Base-by-base conservation (phyloP, 2,888 invertebrate species). In the Dicranocentrus wangi region DNA sequence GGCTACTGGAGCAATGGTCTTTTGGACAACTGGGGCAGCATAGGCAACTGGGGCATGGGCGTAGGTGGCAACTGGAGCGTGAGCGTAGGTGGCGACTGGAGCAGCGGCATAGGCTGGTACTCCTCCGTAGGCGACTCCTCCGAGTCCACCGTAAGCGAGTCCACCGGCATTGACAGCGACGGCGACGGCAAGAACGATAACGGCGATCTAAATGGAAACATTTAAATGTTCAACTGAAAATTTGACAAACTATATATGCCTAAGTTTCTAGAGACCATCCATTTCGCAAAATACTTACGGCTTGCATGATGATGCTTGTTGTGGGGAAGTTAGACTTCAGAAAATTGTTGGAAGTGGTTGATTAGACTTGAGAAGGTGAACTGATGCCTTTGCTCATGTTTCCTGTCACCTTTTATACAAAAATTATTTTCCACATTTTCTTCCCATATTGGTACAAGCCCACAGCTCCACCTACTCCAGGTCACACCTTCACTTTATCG, bases 241-340 rank as follows among this genome's bases (percentile, higher is more conserved):
- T n/a, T n/a, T n/a, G n/a, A n/a, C n/a, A n/a, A n/a, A n/a, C n/a
- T n/a, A n/a, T n/a, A n/a, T n/a, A n/a, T n/a, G n/a, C n/a, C n/a
- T n/a, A n/a, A 21, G 21, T 17, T 21, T 53, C 21, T 3, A 53
- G 1, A 1, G 23, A 53, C 2, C 1, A 2, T 58, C 3, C 5
- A 58, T 55, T 23, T 19, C 17, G 21, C 2, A 8, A 7, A 13
- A 10, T 21, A 58, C 58, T 58, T 58, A 75, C 19, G 47, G 68
- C 28, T 68, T 76, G 68, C 76, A 76, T 75, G 75, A 21, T 76
- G 76, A 77, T 77, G 60, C 17, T 77, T 32, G 32, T 68, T 68
- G 61, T 42, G 28, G 69, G 69, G 60, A 77, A 77, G 76, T 77
- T n/a, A 77, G 69, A 68, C 69, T 77, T 69, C 60, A 77, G 68